Conservation (phyloP, 2,113 vertebrate species). For the human region GRCh38 chr5:102630501-102631000, state of each 20-base stretch:
- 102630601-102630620: background rate
- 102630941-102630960: no score
- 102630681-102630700: background rate
- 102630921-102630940: constrained; percentile 5
- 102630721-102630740: background rate
- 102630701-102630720: constrained; percentile 6
- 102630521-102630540: constrained; percentile 21
- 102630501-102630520: background rate
- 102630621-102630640: background rate
- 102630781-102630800: constrained; percentile 37
- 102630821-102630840: background rate
- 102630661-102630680: background rate
- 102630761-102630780: background rate
- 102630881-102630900: background rate
- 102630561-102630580: constrained; percentile 47
- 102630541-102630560: constrained; percentile 47
- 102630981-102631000: no score
- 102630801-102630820: background rate
- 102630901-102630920: background rate
- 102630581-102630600: background rate
- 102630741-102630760: constrained; percentile 13
- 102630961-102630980: no score
- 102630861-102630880: constrained; percentile 22
- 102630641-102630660: background rate
- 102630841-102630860: background rate